Percentiles rank a stretch among this genome's conserved stretches.
These are phyloP conservation scores for Chrysocyon brachyurus DNA, from an alignment of 2,797 vertebrate species.

Conservation along the genomic window DNA sequence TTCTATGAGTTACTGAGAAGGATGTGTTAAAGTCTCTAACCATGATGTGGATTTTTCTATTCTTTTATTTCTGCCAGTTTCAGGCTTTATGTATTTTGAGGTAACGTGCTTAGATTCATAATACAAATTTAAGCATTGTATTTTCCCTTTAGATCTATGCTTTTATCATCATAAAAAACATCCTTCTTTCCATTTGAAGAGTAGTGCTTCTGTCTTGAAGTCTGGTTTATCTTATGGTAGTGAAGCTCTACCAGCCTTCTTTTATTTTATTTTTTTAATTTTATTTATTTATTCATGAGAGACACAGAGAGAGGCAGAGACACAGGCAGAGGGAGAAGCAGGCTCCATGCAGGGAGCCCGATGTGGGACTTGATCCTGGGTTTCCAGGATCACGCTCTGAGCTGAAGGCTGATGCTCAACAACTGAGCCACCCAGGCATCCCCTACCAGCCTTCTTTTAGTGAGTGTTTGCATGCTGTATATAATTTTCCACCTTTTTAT, in stretches of 20 bases:
- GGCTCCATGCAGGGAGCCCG: no score
- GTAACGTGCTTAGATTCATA: slow-evolving; percentile 1
- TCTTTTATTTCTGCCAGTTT: slow-evolving; percentile 21
- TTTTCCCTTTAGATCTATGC: background rate
- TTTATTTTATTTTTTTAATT: background rate
- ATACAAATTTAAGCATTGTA: background rate
- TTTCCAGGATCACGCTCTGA: no score
- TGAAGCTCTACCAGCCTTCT: background rate
- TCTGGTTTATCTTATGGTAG: background rate
- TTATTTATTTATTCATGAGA: no score
- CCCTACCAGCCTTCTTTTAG: background rate
- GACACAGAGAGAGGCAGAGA: no score
- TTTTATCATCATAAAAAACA: background rate
- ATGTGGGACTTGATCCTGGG: no score
- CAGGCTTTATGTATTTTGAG: slow-evolving; percentile 1
- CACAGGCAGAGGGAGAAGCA: no score
- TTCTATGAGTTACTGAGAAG: background rate
- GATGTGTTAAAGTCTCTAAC: background rate
- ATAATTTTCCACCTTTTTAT: background rate
- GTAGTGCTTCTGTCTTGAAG: background rate
- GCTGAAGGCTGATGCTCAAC: no score
- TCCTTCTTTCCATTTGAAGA: background rate
- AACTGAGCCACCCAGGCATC: no score
- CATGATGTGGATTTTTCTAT: background rate
- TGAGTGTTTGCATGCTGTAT: background rate